Conservation (phyloP, 2,888 invertebrate genomes). For the Coelinius sp. region DNA sequence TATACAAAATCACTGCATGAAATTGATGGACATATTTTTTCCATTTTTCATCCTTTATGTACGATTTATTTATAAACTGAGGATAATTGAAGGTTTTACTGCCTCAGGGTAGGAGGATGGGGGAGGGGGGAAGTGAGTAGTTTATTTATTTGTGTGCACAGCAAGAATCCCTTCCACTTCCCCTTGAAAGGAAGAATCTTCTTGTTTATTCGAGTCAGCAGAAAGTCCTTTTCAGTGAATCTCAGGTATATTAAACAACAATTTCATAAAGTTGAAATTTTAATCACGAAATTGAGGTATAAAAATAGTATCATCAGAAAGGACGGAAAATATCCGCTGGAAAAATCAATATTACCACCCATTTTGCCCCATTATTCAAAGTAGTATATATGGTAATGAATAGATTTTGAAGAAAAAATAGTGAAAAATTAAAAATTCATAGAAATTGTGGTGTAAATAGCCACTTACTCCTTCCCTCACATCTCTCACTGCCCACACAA, state of each 20-base stretch:
- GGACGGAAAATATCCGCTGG: too few species aligned
- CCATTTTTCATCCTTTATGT: constrained; percentile 1
- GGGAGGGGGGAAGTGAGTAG: background rate
- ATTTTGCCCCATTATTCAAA: too few species aligned
- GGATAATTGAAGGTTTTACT: constrained; percentile 16
- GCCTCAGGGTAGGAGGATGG: too few species aligned
- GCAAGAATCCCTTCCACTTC: background rate
- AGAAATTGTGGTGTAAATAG: too few species aligned
- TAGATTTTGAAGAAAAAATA: too few species aligned
- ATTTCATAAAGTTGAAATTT: background rate
- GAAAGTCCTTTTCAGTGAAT: background rate
- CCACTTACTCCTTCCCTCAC: too few species aligned
- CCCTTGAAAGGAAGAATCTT: background rate
- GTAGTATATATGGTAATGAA: too few species aligned
- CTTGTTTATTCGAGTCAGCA: background rate
- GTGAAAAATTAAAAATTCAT: too few species aligned
- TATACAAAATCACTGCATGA: constrained; percentile 8
- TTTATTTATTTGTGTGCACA: constrained; percentile 4
- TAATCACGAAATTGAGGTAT: background rate
- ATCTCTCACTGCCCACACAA: background rate
- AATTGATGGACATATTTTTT: background rate
- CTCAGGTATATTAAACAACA: background rate
- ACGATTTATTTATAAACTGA: constrained; percentile 18
- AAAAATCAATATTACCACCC: too few species aligned
- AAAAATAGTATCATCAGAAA: too few species aligned